phyloP scores from a whole-genome alignment of 2,797 vertebrate genomes.

The Pangasius larnaudii region DNA sequence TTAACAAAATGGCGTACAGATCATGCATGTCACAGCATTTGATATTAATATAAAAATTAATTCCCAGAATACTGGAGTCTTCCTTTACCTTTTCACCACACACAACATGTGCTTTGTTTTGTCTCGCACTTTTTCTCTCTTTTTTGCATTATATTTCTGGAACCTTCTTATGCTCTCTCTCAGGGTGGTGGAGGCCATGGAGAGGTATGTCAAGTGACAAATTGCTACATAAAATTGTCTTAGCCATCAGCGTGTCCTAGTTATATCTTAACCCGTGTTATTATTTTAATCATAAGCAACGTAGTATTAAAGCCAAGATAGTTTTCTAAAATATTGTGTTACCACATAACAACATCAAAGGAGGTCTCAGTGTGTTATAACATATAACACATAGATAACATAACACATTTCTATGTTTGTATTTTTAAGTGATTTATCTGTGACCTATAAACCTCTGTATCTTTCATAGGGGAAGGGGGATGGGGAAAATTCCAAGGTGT shows the following conservation, averaged over 20 bases:
- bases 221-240: neutral
- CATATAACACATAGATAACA: neutral
- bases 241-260: neutral
- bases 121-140: neutral
- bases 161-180: neutral
- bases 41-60: neutral
- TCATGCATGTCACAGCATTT: neutral
- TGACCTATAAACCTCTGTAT: conserved; percentile 49
- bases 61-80: neutral
- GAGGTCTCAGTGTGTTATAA: neutral
- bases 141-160: conserved; percentile 6
- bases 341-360: neutral
- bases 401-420: neutral
- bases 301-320: too few species aligned
- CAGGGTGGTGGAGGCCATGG: conserved; percentile 60
- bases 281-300: neutral
- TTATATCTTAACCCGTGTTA: neutral
- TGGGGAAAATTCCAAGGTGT: conserved; percentile 95
- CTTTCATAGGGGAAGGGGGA: conserved; percentile 69
- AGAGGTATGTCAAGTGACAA: conserved; percentile 52
- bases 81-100: neutral
- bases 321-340: neutral
- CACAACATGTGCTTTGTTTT: conserved; percentile 4
- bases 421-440: neutral
- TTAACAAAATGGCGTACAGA: neutral